Percentiles rank a stretch among this genome's conserved stretches.
Conservation (phyloP, 2,888 invertebrate genomes). For the Mactromeris polynyma region DNA sequence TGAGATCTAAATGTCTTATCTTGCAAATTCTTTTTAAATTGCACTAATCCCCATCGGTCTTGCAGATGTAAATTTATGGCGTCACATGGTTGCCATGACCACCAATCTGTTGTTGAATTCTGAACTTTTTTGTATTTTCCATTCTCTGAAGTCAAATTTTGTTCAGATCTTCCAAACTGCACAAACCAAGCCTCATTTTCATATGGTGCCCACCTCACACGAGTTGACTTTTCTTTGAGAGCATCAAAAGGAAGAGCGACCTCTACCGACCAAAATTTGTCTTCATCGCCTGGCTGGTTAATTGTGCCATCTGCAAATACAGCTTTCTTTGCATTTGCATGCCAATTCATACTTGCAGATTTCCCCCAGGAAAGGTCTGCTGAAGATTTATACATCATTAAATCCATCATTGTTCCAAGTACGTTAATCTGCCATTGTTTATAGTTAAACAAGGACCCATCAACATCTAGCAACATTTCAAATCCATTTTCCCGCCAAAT, state of each 20-base stretch:
- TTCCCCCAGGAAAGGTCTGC: not conserved
- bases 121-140: conserved; percentile 43
- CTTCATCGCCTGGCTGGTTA: conserved; percentile 53
- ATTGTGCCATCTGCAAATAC: conserved; percentile 52
- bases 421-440: conserved; percentile 60
- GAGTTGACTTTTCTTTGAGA: conserved; percentile 38
- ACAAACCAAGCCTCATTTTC: conserved; percentile 63
- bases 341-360: conserved; percentile 25
- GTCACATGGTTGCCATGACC: conserved; percentile 69
- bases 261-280: conserved; percentile 62
- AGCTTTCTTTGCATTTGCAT: conserved; percentile 42
- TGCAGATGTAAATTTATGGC: conserved; percentile 64
- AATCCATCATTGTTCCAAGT: conserved; percentile 59
- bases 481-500: conserved; percentile 51
- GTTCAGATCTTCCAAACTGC: conserved; percentile 64
- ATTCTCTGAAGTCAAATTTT: conserved; percentile 50
- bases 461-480: conserved; percentile 59
- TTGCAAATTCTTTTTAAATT: conserved; percentile 68
- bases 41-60: conserved; percentile 78
- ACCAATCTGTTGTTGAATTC: conserved; percentile 53
- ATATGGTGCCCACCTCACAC: conserved; percentile 31
- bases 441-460: conserved; percentile 63
- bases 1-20: conserved; percentile 60
- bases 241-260: conserved; percentile 48
- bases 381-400: conserved; percentile 55